These are phyloP conservation scores for Alligator sinensis DNA, from an alignment of 2,113 vertebrate species.

Conservation along the genomic window DNA sequence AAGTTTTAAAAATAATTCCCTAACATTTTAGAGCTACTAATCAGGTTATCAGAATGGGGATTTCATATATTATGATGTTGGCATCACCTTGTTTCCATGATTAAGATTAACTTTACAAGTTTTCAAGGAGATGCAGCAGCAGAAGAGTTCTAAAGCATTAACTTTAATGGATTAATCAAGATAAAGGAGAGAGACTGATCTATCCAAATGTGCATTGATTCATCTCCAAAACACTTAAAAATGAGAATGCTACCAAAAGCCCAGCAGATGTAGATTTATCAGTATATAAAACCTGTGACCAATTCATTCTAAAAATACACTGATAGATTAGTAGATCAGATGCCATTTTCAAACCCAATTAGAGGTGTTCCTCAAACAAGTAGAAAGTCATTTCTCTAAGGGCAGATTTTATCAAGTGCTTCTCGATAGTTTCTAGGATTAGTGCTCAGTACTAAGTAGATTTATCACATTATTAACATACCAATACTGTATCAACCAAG, in stretches of 20 bases:
- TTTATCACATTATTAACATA: constrained; percentile 72
- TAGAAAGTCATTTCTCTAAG: constrained; percentile 59
- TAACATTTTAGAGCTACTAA: neutral
- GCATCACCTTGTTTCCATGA: constrained; percentile 3
- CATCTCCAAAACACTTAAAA: constrained; percentile 49
- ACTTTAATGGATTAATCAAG: constrained; percentile 46
- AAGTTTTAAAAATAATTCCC: constrained; percentile 4
- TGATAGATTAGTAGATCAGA: constrained; percentile 49
- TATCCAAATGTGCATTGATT: constrained; percentile 56
- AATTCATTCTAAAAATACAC: constrained; percentile 30
- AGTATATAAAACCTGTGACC: constrained; percentile 40
- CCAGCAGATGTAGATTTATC: constrained; percentile 30
- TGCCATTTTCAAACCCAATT: constrained; percentile 59
- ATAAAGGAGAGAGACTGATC: constrained; percentile 11
- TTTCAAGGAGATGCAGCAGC: constrained; percentile 56
- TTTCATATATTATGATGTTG: neutral
- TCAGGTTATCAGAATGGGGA: neutral
- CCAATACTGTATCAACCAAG: constrained; percentile 61
- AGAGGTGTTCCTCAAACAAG: constrained; percentile 43
- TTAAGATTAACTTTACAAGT: constrained; percentile 22
- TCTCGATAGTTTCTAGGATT: constrained; percentile 67
- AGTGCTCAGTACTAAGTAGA: constrained; percentile 67
- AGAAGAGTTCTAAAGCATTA: constrained; percentile 21
- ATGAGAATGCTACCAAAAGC: constrained; percentile 44
- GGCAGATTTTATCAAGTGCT: constrained; percentile 73